Percentiles rank a stretch among this genome's conserved stretches.
Conservation (phyloP, 2,888 invertebrate species). For the Athripsodes cinereus region DNA sequence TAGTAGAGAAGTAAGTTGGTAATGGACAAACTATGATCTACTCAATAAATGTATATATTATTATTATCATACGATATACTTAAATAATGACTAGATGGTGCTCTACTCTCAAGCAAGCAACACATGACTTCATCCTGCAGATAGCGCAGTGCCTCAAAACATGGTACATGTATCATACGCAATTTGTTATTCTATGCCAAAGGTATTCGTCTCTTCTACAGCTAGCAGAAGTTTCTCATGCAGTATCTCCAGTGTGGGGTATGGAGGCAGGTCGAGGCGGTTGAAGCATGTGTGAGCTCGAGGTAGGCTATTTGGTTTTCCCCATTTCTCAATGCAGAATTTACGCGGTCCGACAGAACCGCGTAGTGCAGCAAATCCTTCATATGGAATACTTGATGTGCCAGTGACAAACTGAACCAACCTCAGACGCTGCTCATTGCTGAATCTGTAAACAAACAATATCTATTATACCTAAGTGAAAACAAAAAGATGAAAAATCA, state of each 20-base stretch:
- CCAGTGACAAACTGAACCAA: conserved; percentile 96
- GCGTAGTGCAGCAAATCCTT: conserved; percentile 90
- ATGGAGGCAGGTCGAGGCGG: conserved; percentile 91
- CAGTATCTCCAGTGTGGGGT: conserved; percentile 85
- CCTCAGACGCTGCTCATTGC: conserved; percentile 89
- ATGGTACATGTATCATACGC: conserved; percentile 17
- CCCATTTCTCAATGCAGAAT: conserved; percentile 97
- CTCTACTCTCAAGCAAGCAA: conserved; percentile 12
- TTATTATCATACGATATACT: conserved; percentile 15
- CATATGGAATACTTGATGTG: conserved; percentile 95
- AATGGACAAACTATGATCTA: too few relatives aligned
- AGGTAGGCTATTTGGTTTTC: conserved; percentile 87
- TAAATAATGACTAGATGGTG: conserved; percentile 27
- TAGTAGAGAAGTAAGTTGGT: too few relatives aligned
- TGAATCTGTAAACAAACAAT: conserved; percentile 59
- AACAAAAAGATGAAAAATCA: too few relatives aligned
- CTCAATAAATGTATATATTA: background rate
- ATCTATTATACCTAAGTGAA: too few relatives aligned
- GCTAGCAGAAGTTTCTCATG: conserved; percentile 89
- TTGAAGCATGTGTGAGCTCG: conserved; percentile 98
- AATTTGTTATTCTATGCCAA: conserved; percentile 79
- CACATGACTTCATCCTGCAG: background rate
- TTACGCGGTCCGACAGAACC: conserved; percentile 94
- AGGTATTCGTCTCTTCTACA: conserved; percentile 93
- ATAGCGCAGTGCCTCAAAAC: conserved; percentile 4